Evolutionary conservation across 2,113 vertebrate genomes (phyloP), one percentile per base, ranked within the genome.

Genomic region (Percina caprodes): DNA sequence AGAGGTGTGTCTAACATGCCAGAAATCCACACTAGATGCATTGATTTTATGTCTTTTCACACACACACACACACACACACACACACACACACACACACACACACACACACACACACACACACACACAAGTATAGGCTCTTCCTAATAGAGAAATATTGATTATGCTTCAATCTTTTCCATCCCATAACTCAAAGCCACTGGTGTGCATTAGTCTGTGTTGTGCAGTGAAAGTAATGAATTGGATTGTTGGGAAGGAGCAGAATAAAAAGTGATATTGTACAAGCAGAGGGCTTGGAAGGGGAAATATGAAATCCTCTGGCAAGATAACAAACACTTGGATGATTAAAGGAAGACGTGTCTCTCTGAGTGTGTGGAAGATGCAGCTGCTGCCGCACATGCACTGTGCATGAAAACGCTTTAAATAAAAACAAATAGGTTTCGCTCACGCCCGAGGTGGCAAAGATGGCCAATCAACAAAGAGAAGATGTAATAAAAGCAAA

Each of bases 101-200:
- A n/a, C n/a, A n/a, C n/a, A n/a, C n/a, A n/a, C n/a, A n/a, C n/a
- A n/a, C n/a, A n/a, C n/a, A n/a, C n/a, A n/a, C 83, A 58, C 69
- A 62, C 59, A 48, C 5, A 2, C 1, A 15, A 65, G 4, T 3
- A 42, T 42, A 2, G 35, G 42, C 23, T 15, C 54, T 13, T 51
- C 54, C 63, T 80, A 62, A 80, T 76, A 80, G 74, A 79, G 16
- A 71, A 77, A 52, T 74, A 89, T 83, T 14, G 89, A 92, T 85
- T 70, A 69, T 11, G 1, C 21, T n/a, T 78, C 61, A 72, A 35
- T 86, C 71, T 59, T 80, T 69, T 78, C 42, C 3, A 26, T 4
- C 33, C 24, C 3, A 55, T 62, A 6, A 67, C 21, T 19, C 3
- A 4, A 46, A 75, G 33, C 72, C 19, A 8, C 14, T 55, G 11